Evolutionary conservation across 2,797 vertebrate species (phyloP).

Genomic region (Sebastes elongatus): DNA sequence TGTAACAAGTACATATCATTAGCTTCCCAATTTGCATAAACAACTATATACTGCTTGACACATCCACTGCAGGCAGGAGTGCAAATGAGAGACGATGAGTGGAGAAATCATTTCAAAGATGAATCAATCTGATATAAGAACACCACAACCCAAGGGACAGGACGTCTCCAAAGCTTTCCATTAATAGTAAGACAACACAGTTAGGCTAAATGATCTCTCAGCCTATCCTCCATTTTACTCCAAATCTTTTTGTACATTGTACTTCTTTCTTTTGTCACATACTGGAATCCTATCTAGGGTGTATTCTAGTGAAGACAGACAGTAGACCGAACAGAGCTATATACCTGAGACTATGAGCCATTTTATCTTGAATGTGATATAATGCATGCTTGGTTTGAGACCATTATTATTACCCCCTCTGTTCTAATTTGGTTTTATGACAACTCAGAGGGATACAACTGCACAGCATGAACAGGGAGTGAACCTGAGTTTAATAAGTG

Average conservation of each 20-base stretch:
- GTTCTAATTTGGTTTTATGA: slow-evolving; percentile 3
- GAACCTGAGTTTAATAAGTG: neutral
- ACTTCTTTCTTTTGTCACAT: slow-evolving; percentile 30
- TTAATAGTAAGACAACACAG: slow-evolving; percentile 61
- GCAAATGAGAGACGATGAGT: slow-evolving; percentile 45
- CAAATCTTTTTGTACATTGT: slow-evolving; percentile 4
- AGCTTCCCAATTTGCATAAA: slow-evolving; percentile 50
- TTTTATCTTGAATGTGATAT: slow-evolving; percentile 5
- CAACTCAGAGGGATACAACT: slow-evolving; percentile 1
- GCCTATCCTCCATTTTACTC: neutral
- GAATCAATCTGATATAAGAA: slow-evolving; percentile 58
- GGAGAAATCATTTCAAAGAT: slow-evolving; percentile 50
- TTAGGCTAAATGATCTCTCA: slow-evolving; percentile 22
- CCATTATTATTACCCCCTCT: neutral
- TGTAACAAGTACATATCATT: slow-evolving; percentile 46
- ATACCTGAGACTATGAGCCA: neutral
- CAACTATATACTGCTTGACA: slow-evolving; percentile 34
- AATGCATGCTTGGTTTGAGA: slow-evolving; percentile 4
- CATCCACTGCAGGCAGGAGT: slow-evolving; percentile 25
- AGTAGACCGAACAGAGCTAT: neutral
- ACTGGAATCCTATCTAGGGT: neutral
- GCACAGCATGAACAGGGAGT: neutral
- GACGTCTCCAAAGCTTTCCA: slow-evolving; percentile 47
- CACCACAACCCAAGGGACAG: slow-evolving; percentile 23
- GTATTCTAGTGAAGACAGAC: neutral